Percentiles rank a stretch among this genome's conserved stretches.
phyloP scores from a whole-genome alignment of 2,888 invertebrate genomes.

The Chrysotoxum bicinctum region DNA sequence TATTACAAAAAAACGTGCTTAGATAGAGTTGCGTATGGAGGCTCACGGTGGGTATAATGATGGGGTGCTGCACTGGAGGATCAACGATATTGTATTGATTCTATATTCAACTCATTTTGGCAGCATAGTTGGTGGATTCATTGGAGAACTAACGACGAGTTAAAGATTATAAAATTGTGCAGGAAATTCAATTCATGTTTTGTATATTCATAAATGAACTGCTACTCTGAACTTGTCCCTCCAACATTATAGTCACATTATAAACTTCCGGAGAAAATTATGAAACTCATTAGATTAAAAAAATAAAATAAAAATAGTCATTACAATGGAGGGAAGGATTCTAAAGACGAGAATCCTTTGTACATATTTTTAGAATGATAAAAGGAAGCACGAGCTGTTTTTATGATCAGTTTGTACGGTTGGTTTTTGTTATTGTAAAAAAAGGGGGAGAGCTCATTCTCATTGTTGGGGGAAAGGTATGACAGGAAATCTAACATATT shows the following conservation, averaged over 20 bases:
- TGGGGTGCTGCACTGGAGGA: not conserved
- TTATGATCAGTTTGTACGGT: constrained; percentile 1
- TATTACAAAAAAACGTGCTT: constrained; percentile 6
- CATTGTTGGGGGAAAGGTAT: constrained; percentile 22
- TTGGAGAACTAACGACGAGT: not conserved
- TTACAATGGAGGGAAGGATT: not conserved
- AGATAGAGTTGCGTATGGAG: not conserved
- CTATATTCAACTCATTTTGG: constrained; percentile 28
- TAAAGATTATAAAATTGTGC: constrained; percentile 7
- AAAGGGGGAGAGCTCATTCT: constrained; percentile 1
- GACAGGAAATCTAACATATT: constrained; percentile 62
- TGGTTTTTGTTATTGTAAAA: not conserved
- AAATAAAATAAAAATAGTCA: not conserved
- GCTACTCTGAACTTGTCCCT: constrained; percentile 34
- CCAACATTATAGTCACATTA: not conserved
- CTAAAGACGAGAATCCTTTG: constrained; percentile 26
- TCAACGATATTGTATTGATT: not conserved
- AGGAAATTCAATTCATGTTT: constrained; percentile 52
- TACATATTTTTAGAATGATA: constrained; percentile 16
- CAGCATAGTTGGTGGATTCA: constrained; percentile 20
- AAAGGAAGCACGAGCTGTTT: constrained; percentile 35
- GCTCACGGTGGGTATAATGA: not conserved
- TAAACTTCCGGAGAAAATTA: constrained; percentile 61
- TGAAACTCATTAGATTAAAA: not conserved
- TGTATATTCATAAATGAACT: not conserved